Percentiles rank a stretch among this genome's conserved stretches.
These are phyloP conservation scores for Elaphurus davidianus DNA, from an alignment of 2,113 vertebrate species.

Conservation along the genomic window DNA sequence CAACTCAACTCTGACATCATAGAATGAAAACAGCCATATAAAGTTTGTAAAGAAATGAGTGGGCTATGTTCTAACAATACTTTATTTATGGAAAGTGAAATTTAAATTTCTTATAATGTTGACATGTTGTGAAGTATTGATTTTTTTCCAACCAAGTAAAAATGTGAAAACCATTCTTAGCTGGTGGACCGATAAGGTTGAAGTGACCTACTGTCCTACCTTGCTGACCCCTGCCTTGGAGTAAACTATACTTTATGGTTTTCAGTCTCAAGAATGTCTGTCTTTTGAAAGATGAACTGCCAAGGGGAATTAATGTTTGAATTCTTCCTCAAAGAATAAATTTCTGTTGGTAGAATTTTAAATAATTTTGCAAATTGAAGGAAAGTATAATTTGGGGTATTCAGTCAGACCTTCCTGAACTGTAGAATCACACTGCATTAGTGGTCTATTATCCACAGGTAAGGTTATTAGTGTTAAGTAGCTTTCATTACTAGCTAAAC, in stretches of 20 bases:
- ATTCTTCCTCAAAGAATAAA: neutral
- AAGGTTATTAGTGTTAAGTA: neutral
- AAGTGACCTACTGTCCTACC: neutral
- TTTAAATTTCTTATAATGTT: conserved; percentile 8
- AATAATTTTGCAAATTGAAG: conserved; percentile 35
- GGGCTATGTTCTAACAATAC: neutral
- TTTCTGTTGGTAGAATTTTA: conserved; percentile 19
- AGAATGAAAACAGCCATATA: neutral
- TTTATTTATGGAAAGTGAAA: conserved; percentile 2
- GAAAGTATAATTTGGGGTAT: neutral
- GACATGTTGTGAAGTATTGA: neutral
- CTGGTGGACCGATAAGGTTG: neutral
- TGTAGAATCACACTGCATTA: neutral
- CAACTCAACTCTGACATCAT: neutral
- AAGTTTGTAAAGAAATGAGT: neutral
- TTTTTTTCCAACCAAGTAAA: neutral
- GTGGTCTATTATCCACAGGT: neutral
- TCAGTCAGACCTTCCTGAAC: neutral
- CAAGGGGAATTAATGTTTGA: neutral
- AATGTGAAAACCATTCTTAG: neutral
- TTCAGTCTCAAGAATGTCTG: neutral
- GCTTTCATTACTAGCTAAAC: neutral
- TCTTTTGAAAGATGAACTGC: conserved; percentile 10
- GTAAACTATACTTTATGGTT: neutral
- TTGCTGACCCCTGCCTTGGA: neutral